A percentile compares a stretch with the other conserved stretches of the same genome.
phyloP scores from a whole-genome alignment of 2,888 invertebrate species.

The Pharmacophagus antenor region DNA sequence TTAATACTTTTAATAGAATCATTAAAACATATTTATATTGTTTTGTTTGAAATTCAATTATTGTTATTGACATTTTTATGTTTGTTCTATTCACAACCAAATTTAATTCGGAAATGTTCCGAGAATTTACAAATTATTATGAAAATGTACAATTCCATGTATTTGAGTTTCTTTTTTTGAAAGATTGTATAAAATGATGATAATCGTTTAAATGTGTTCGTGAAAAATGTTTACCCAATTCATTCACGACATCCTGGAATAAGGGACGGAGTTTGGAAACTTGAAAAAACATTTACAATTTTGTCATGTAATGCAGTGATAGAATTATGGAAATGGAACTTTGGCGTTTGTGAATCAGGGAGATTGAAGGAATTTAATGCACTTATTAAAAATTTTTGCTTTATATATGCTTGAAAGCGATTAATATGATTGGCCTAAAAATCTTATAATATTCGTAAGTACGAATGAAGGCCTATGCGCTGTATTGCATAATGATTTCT shows the following conservation, averaged over 20 bases:
- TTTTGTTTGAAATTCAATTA: background rate
- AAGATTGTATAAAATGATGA: background rate
- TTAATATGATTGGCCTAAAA: constrained; percentile 46
- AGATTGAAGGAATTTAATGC: constrained; percentile 18
- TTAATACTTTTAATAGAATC: background rate
- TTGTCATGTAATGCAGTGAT: background rate
- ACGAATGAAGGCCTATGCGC: constrained; percentile 50
- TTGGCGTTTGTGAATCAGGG: constrained; percentile 11
- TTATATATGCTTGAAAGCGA: constrained; percentile 50
- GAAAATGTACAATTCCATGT: background rate
- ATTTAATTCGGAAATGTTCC: background rate
- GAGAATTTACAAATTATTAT: background rate
- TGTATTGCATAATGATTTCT: constrained; percentile 46
- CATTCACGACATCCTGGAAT: too few relatives aligned
- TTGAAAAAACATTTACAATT: background rate
- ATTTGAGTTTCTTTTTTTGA: background rate
- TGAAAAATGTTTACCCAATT: too few relatives aligned
- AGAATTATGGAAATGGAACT: constrained; percentile 3
- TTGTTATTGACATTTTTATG: background rate
- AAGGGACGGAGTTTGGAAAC: background rate
- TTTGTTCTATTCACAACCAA: background rate
- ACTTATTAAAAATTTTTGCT: constrained; percentile 40
- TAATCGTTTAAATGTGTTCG: background rate
- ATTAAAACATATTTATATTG: background rate
- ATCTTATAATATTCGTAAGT: constrained; percentile 39